Base-by-base conservation (phyloP, 2,888 invertebrate species). In the Nymphalis c-album region DNA sequence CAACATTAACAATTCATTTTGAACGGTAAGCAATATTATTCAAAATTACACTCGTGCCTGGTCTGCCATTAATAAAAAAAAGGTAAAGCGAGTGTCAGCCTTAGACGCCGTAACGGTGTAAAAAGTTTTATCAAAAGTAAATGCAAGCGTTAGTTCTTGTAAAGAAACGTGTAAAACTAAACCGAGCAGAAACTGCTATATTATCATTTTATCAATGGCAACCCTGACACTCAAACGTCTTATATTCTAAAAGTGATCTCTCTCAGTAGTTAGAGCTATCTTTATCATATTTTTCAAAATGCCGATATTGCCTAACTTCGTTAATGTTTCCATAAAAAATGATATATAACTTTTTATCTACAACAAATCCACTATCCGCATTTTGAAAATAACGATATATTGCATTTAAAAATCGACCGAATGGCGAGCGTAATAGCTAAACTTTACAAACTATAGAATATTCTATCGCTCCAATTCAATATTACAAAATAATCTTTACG, bases 11-110 rank as follows among this genome's bases (percentile, higher is more conserved):
- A 90, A 87, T 86, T 82, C 74, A 77, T 75, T 81, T 85, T 78
- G 83, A 90, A 89, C 87, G 83, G 77, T 88, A 90, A 90, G 90
- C 90, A 90, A 90, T 85, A 90, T 78, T 84, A 80, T 80, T 83
- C 82, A 82, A 87, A 88, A 87, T 86, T 81, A 78, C 76, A 78
- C 74, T 74, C 75, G 76, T 79, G 76, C 78, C 76, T 77, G 83
- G 83, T 85, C 80, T 87, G 86, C 87, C 87, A 84, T 79, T 76
- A 76, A 74, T 67, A 67, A 69, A 69, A 71, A 13, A n/a, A 59
- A 51, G 63, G 55, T 64, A 51, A 68, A 70, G 70, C 63, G 53
- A 55, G 50, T 61, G 64, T 67, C 59, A 69, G 64, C 66, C 66
- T 69, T 63, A 57, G 61, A 76, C 75, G 72, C 78, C 77, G 71